Evolutionary conservation across 2,888 invertebrate species (phyloP), one percentile per base, ranked within the genome.

Genomic region (Drosophila phalerata): DNA sequence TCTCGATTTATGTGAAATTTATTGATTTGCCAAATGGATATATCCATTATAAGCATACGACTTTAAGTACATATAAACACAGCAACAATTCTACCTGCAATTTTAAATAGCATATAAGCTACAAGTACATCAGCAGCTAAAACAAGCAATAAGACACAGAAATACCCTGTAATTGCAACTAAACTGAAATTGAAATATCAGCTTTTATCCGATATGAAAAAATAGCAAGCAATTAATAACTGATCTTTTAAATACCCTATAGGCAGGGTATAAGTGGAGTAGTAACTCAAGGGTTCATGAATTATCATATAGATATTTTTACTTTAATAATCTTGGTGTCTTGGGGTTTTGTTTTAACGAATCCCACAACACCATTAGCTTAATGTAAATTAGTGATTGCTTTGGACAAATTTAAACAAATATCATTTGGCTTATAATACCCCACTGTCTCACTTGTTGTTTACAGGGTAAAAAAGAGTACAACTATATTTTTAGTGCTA

Each of bases 11-110:
- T 81, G 73, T 84, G 69, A 82, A 82, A 87, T 78, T 85, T 80
- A 87, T 87, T 67, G 83, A 86, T 84, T 86, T 55, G 73, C 73
- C 56, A 82, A 85, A 75, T 73, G 79, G 68, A 40, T 74, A 81
- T 61, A 62, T 65, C 49, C n/a, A n/a, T n/a, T n/a, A n/a, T n/a
- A n/a, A n/a, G 63, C 9, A 55, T 2, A 19, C 55, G 19, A 43
- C 62, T 32, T 64, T 49, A 43, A 55, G 45, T 47, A 38, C 13
- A 60, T 17, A 49, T 48, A 25, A 22, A 58, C 47, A 47, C 42
- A 34, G 45, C 51, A 8, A 6, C 2, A 42, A 45, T 56, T 45
- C 61, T 77, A 72, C 73, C 81, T 73, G 77, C 60, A 70, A 69
- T 72, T 79, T 77, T 68, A 67, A 64, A 69, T 52, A 63, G 57